Evolutionary conservation across 2,888 invertebrate species (phyloP), one percentile per base, ranked within the genome.

Genomic region (Eupeodes luniger): DNA sequence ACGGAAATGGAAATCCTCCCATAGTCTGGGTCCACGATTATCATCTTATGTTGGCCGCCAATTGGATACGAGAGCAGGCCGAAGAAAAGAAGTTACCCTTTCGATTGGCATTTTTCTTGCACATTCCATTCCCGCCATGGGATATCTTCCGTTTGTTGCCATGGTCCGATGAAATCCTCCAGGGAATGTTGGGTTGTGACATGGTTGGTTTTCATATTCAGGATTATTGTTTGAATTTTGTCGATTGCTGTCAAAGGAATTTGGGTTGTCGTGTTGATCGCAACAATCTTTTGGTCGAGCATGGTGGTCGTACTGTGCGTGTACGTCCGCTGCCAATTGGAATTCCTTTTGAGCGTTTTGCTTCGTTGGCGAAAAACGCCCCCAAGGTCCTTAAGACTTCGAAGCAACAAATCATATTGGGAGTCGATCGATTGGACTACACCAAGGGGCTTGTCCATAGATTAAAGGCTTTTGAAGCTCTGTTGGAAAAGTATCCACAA

Each of bases 11-110:
- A 81, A 91, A 90, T 0, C 93, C 93, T 2, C 98, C 98, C 0
- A 95, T 98, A 81, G 96, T 98, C 4, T 98, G 98, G 98, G 96
- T 98, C 36, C 98, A 98, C 92, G 98, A 98, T 92, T 98, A 98
- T 92, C 98, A 98, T 92, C 95, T 98, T 19, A 98, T 98, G 98
- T 94, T 98, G 91, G 97, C 98, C 14, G 98, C 98, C 53, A 98
- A 97, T 93, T 97, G 97, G 96, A 96, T 98, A 90, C 95, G 98
- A 93, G 97, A 97, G 94, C 96, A 96, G 91, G 96, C 96, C 0
- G 97, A 97, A 91, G 97, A 97, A 91, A 96, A 96, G 90, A 95
- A 96, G 81, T 94, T 98, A 36, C 95, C 95, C 86, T 96, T 96
- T 92, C 97, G 97, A 92, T 94, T 98, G 89, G 98, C 98, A 44